These are phyloP conservation scores for Nyleta sp. DNA, from an alignment of 2,888 invertebrate genomes.

Conservation along the genomic window DNA sequence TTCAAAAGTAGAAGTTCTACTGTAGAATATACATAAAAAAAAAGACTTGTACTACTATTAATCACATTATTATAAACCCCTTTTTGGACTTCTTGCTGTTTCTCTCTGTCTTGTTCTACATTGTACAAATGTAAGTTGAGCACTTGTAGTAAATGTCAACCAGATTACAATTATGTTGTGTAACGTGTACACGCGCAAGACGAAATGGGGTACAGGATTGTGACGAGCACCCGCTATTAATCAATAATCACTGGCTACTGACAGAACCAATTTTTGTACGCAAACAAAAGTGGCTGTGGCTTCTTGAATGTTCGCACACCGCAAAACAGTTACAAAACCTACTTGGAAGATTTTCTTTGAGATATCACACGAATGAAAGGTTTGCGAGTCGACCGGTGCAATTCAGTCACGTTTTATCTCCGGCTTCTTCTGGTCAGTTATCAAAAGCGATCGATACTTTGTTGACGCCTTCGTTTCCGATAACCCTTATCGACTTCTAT, in stretches of 20 bases:
- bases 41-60: constrained; percentile 8
- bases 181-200: not conserved
- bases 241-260: constrained; percentile 21
- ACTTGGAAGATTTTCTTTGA: not conserved
- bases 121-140: constrained; percentile 48
- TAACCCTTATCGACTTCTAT: too few species aligned
- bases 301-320: constrained; percentile 1
- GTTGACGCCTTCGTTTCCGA: too few species aligned
- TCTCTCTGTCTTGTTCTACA: constrained; percentile 38
- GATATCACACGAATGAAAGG: not conserved
- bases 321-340: not conserved
- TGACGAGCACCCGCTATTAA: constrained; percentile 27
- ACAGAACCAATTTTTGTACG: not conserved
- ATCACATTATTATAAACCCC: constrained; percentile 22
- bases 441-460: too few species aligned
- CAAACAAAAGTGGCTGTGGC: constrained; percentile 1
- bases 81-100: constrained; percentile 49
- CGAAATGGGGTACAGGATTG: constrained; percentile 17
- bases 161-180: constrained; percentile 15
- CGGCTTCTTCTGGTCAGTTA: too few species aligned
- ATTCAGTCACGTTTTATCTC: too few species aligned
- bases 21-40: too few species aligned
- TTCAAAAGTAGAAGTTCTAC: too few species aligned
- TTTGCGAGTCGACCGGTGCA: too few species aligned
- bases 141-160: constrained; percentile 23